Conservation (phyloP, 2,888 invertebrate species). For the Scaptomyza polygonia region DNA sequence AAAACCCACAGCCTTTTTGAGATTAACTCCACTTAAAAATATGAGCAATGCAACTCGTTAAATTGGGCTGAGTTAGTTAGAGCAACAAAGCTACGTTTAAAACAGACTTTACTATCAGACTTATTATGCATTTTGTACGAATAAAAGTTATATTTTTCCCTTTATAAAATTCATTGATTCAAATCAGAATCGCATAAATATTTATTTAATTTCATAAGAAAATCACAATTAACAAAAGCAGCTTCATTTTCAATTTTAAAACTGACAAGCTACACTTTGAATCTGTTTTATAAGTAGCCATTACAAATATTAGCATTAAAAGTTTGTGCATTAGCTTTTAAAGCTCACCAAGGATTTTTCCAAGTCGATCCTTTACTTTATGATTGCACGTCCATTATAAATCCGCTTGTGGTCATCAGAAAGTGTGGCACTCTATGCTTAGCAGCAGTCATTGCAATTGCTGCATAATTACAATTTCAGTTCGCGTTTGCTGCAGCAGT, state of each 20-base stretch:
- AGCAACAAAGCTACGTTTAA: neutral
- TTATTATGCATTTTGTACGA: neutral
- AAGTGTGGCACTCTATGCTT: conserved; percentile 35
- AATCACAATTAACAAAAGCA: no score
- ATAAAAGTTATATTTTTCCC: neutral
- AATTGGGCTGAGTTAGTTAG: no score
- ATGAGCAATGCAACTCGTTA: neutral
- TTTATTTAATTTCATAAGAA: no score
- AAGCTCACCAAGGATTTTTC: neutral
- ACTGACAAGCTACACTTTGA: no score
- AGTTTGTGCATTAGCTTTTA: no score
- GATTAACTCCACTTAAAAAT: neutral
- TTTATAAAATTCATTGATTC: no score
- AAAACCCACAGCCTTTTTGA: conserved; percentile 31
- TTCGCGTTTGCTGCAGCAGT: conserved; percentile 58
- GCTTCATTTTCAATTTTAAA: no score
- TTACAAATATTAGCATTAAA: neutral
- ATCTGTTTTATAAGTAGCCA: no score
- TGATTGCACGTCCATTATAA: conserved; percentile 25
- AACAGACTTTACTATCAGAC: neutral
- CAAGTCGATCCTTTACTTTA: conserved; percentile 8
- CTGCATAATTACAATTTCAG: conserved; percentile 74
- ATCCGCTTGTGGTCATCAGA: conserved; percentile 48
- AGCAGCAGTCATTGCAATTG: conserved; percentile 54
- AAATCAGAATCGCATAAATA: no score